A percentile compares a stretch with the other conserved stretches of the same genome.
phyloP scores from a whole-genome alignment of 2,888 invertebrate genomes.

The Falcaria lacertinaria region DNA sequence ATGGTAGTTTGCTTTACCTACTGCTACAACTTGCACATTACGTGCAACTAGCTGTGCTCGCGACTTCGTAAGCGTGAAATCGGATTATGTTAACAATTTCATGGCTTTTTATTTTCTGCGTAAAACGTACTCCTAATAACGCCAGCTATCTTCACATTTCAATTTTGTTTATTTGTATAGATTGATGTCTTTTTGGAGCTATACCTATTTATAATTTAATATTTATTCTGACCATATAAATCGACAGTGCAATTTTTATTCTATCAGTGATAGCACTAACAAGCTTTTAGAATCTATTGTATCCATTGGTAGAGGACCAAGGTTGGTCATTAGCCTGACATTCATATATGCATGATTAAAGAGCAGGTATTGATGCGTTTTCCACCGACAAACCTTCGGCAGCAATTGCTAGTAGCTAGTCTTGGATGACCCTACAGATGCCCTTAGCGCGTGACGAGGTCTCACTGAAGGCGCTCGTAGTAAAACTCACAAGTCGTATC shows the following conservation, averaged over 20 bases:
- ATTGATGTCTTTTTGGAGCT: neutral
- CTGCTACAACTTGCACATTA: neutral
- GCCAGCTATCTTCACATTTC: too few relatives aligned
- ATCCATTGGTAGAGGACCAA: constrained; percentile 14
- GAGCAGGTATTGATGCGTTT: constrained; percentile 60
- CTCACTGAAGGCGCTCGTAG: constrained; percentile 36
- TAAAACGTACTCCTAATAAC: too few relatives aligned
- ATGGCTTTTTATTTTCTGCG: too few relatives aligned
- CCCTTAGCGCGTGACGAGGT: constrained; percentile 71
- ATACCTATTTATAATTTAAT: neutral
- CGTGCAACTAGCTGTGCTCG: too few relatives aligned
- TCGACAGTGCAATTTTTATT: neutral
- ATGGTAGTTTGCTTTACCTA: constrained; percentile 3
- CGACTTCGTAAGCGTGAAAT: too few relatives aligned
- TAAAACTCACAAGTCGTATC: constrained; percentile 14
- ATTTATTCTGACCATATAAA: neutral
- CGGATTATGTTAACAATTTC: too few relatives aligned
- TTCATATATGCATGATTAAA: constrained; percentile 31
- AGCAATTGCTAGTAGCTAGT: constrained; percentile 40
- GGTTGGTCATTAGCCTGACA: constrained; percentile 26
- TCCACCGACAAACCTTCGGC: constrained; percentile 46
- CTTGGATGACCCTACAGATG: constrained; percentile 60
- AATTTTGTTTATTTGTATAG: neutral
- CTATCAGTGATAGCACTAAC: constrained; percentile 1
- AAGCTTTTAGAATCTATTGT: constrained; percentile 10